Conservation (phyloP, 2,113 vertebrate species). For the Paratilapia polleni region DNA sequence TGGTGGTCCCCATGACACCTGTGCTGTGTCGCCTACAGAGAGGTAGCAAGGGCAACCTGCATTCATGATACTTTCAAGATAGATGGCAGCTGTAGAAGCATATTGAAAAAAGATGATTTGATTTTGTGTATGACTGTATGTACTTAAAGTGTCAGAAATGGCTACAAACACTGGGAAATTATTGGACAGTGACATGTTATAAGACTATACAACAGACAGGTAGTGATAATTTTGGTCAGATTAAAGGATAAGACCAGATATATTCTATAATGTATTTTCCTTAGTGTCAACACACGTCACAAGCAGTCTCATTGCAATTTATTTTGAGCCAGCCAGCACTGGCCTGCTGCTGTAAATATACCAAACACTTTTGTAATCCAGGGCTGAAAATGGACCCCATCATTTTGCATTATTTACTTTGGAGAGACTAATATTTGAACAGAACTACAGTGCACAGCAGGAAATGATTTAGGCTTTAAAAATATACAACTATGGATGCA, state of each 20-base stretch:
- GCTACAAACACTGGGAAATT: not conserved
- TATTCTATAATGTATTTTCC: not conserved
- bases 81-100: slow-evolving; percentile 1
- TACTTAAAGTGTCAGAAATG: not conserved
- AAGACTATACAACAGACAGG: not conserved
- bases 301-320: not conserved
- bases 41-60: slow-evolving; percentile 2
- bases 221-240: not conserved
- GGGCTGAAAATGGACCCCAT: not conserved
- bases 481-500: not conserved
- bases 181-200: not conserved
- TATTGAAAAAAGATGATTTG: not conserved
- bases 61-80: slow-evolving; percentile 14
- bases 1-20: not conserved
- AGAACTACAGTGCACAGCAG: not conserved
- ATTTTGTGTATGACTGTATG: not conserved
- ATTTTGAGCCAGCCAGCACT: not conserved
- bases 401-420: slow-evolving; percentile 4
- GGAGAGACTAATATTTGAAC: not conserved
- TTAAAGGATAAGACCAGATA: not conserved
- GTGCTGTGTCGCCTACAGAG: slow-evolving; percentile 14
- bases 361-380: not conserved
- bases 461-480: slow-evolving; percentile 2
- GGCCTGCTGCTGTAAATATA: not conserved
- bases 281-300: not conserved